Conservation (phyloP, 2,113 vertebrate species). For the Orthonyx spaldingii region DNA sequence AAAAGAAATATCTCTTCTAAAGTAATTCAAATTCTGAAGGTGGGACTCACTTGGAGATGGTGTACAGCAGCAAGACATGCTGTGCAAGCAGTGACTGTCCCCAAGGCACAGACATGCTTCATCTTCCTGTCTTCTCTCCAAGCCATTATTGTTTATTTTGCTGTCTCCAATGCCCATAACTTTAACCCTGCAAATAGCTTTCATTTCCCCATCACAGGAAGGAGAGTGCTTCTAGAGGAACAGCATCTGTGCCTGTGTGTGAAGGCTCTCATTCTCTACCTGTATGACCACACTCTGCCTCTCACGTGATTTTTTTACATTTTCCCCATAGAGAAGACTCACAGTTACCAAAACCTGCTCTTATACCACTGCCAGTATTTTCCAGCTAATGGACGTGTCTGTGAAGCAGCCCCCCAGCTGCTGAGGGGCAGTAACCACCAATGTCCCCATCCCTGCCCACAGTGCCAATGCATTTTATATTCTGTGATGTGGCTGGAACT, state of each 20-base stretch:
- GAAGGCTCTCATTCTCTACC: not conserved
- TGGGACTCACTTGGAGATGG: not conserved
- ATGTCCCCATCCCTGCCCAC: not conserved
- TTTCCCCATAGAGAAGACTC: not conserved
- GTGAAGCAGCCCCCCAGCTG: not conserved
- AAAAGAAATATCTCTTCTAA: not conserved
- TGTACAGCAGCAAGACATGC: not conserved
- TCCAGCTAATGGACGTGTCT: not conserved
- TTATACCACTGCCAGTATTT: not conserved
- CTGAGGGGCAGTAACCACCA: not conserved
- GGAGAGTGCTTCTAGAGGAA: not conserved
- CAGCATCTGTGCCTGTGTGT: not conserved
- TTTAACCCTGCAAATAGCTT: not conserved
- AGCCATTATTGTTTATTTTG: slow-evolving; percentile 21
- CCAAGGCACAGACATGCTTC: not conserved
- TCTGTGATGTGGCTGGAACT: not conserved
- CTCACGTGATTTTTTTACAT: not conserved
- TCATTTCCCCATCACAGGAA: not conserved
- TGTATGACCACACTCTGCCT: not conserved
- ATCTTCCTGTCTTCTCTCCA: not conserved
- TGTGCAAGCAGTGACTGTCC: slow-evolving; percentile 1
- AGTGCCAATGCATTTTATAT: not conserved
- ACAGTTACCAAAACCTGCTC: not conserved
- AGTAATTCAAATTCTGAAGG: not conserved
- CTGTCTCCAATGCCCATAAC: not conserved